Conservation (phyloP, 2,888 invertebrate species). For the Macaria notata region DNA sequence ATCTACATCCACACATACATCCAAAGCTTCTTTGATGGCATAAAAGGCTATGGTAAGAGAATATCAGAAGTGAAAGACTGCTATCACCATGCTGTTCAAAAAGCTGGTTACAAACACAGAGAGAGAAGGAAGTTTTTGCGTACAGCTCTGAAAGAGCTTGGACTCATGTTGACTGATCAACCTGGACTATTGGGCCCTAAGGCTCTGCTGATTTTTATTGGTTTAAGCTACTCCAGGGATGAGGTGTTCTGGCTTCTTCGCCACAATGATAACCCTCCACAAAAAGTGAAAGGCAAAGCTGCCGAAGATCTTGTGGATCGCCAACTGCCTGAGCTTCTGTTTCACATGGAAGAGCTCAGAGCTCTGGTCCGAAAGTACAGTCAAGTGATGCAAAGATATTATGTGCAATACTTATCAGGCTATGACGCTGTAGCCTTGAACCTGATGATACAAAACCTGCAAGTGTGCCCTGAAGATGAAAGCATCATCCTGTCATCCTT, state of each 20-base stretch:
- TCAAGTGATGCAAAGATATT: conserved; percentile 98
- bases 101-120: conserved; percentile 95
- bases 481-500: conserved; percentile 96
- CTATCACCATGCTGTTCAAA: conserved; percentile 93
- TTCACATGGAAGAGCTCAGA: conserved; percentile 98
- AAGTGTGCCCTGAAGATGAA: conserved; percentile 96
- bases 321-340: conserved; percentile 97
- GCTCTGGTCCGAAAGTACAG: conserved; percentile 97
- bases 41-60: conserved; percentile 96
- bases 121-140: conserved; percentile 98
- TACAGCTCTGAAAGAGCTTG: conserved; percentile 96
- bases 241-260: conserved; percentile 98
- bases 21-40: conserved; percentile 95
- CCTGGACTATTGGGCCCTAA: conserved; percentile 99
- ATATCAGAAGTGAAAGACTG: conserved; percentile 98
- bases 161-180: conserved; percentile 97
- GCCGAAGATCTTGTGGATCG: conserved; percentile 97
- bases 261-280: conserved; percentile 97
- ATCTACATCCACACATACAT: conserved; percentile 97
- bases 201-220: conserved; percentile 97
- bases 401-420: conserved; percentile 97
- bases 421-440: conserved; percentile 97
- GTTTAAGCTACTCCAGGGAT: conserved; percentile 96
- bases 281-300: conserved; percentile 92
- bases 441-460: conserved; percentile 90